These are phyloP conservation scores for Podotricha telesiphe DNA, from an alignment of 2,888 invertebrate species.

Conservation along the genomic window DNA sequence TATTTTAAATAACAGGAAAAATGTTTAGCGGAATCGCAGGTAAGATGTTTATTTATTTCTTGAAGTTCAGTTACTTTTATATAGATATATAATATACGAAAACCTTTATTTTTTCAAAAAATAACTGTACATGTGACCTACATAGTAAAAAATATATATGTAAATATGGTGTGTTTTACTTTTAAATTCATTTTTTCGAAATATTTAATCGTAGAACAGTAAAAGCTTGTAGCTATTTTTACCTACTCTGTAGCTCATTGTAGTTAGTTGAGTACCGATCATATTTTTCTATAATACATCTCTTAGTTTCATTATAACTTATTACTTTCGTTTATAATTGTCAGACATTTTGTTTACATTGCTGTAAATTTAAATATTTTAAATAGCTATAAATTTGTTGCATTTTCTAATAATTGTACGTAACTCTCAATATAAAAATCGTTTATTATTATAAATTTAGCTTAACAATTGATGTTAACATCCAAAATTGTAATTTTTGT, in stretches of 20 bases:
- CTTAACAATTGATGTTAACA: too few species aligned
- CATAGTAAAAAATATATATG: background rate
- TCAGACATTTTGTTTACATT: background rate
- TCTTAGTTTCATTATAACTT: background rate
- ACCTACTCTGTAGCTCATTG: slow-evolving; percentile 19
- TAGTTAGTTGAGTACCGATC: slow-evolving; percentile 15
- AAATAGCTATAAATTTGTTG: too few species aligned
- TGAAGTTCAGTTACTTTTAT: background rate
- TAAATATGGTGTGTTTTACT: background rate
- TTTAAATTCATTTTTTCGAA: background rate
- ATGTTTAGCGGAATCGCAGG: slow-evolving; percentile 82
- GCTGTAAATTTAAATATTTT: too few species aligned
- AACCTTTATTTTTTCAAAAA: background rate
- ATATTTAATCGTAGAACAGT: slow-evolving; percentile 12
- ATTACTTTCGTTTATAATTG: background rate
- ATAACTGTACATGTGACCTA: background rate
- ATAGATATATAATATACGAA: background rate
- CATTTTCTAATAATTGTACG: too few species aligned
- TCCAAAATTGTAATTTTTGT: too few species aligned
- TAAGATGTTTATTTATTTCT: slow-evolving; percentile 46
- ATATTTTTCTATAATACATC: slow-evolving; percentile 13
- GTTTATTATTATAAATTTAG: too few species aligned
- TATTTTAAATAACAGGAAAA: slow-evolving; percentile 50
- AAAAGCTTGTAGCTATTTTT: slow-evolving; percentile 26
- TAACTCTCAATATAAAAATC: too few species aligned